A percentile compares a stretch with the other conserved stretches of the same genome.
Evolutionary conservation across 2,113 vertebrate genomes (phyloP).

Genomic region (Paradoxurus hermaphroditus): DNA sequence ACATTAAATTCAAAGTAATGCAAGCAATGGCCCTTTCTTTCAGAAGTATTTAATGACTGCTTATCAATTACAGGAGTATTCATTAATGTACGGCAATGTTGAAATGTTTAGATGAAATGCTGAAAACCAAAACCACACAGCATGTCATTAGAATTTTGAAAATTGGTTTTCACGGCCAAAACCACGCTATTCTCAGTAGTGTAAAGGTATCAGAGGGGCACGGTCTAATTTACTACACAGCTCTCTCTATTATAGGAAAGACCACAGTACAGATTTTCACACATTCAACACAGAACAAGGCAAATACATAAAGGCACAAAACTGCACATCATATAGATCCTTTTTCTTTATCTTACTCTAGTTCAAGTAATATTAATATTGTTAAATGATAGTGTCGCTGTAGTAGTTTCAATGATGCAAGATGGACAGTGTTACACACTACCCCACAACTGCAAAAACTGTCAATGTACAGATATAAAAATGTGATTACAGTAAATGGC

Average conservation of each 20-base stretch:
- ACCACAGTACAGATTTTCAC: conserved; percentile 90
- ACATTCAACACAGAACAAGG: conserved; percentile 96
- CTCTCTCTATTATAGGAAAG: conserved; percentile 87
- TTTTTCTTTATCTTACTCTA: conserved; percentile 87
- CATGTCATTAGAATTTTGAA: conserved; percentile 84
- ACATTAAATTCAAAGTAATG: conserved; percentile 92
- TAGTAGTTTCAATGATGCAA: conserved; percentile 83
- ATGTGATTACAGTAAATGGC: conserved; percentile 85
- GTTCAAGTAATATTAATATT: conserved; percentile 90
- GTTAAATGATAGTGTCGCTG: conserved; percentile 84
- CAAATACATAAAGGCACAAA: conserved; percentile 95
- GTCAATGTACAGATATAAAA: conserved; percentile 88
- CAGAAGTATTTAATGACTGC: conserved; percentile 83
- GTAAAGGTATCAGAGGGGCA: conserved; percentile 90
- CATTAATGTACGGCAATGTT: conserved; percentile 83
- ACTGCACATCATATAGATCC: conserved; percentile 91
- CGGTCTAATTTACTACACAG: conserved; percentile 89
- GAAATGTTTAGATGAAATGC: conserved; percentile 77
- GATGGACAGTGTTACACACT: conserved; percentile 84
- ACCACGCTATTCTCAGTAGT: conserved; percentile 93
- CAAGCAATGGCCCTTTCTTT: conserved; percentile 89
- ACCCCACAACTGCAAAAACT: conserved; percentile 86
- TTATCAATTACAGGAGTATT: conserved; percentile 86
- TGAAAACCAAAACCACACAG: conserved; percentile 82
- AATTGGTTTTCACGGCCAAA: conserved; percentile 86